Percentiles rank a stretch among this genome's conserved stretches.
These are phyloP conservation scores for Rhagonycha lutea DNA, from an alignment of 2,888 invertebrate species.

Conservation along the genomic window DNA sequence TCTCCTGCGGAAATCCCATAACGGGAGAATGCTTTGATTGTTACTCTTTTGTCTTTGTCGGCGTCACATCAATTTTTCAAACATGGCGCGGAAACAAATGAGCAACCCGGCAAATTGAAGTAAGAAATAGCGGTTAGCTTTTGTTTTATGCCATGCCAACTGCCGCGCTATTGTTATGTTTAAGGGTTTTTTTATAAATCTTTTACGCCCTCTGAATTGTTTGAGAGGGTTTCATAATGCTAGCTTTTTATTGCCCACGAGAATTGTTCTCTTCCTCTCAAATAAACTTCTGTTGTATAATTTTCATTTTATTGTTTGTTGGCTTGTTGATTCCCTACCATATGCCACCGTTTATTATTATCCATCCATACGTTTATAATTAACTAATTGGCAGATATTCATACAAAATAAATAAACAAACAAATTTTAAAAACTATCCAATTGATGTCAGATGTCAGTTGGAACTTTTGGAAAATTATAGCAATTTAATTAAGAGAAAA, in stretches of 20 bases:
- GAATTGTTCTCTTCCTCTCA: conserved; percentile 41
- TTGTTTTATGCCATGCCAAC: conserved; percentile 57
- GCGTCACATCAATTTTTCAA: conserved; percentile 58
- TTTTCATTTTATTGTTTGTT: conserved; percentile 25
- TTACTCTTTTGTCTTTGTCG: conserved; percentile 55
- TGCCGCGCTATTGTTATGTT: conserved; percentile 54
- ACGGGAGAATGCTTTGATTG: conserved; percentile 50
- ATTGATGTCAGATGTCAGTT: not conserved
- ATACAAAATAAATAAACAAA: not conserved
- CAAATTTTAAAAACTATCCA: not conserved
- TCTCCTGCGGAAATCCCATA: conserved; percentile 43
- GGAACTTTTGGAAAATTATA: not conserved
- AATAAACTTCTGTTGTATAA: conserved; percentile 26
- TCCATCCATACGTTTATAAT: not conserved
- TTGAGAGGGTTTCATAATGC: conserved; percentile 40
- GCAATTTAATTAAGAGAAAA: not conserved
- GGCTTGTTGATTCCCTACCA: conserved; percentile 8
- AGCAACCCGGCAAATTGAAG: conserved; percentile 56
- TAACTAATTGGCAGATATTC: not conserved
- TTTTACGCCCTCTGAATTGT: conserved; percentile 45
- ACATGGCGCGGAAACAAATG: conserved; percentile 57
- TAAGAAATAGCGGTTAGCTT: conserved; percentile 58
- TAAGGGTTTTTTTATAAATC: conserved; percentile 45
- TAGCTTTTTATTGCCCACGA: conserved; percentile 51
- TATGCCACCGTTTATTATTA: conserved; percentile 10